phyloP scores from a whole-genome alignment of 2,113 vertebrate genomes.

The Hipposideros armiger region DNA sequence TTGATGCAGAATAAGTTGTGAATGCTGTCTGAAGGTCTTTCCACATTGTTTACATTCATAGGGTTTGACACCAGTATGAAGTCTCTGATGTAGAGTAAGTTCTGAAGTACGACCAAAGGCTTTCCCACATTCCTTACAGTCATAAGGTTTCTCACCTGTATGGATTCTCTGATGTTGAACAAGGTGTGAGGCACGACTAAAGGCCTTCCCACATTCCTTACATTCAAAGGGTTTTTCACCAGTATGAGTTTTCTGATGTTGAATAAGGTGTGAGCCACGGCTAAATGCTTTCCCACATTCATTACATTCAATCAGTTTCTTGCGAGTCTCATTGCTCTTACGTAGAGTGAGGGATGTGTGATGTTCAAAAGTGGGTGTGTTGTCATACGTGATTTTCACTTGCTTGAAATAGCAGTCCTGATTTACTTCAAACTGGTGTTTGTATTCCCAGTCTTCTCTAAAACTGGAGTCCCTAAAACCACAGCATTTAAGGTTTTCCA shows the following conservation, averaged over 20 bases:
- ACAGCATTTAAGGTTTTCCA: constrained; percentile 64
- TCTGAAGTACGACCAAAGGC: constrained; percentile 79
- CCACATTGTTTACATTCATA: constrained; percentile 80
- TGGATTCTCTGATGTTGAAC: constrained; percentile 79
- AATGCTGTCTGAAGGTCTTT: constrained; percentile 78
- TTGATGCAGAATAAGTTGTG: constrained; percentile 87
- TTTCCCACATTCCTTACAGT: constrained; percentile 80
- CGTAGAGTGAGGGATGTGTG: background rate
- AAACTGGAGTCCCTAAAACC: background rate
- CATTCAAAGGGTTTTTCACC: constrained; percentile 75
- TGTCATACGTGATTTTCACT: constrained; percentile 15
- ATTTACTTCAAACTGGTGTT: constrained; percentile 39
- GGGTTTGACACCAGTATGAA: constrained; percentile 79
- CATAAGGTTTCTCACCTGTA: constrained; percentile 76
- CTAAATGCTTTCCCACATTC: constrained; percentile 69
- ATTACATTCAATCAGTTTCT: constrained; percentile 41
- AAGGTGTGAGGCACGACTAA: constrained; percentile 72
- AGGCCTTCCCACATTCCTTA: constrained; percentile 74
- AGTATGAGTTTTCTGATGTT: constrained; percentile 72
- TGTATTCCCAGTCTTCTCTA: constrained; percentile 54
- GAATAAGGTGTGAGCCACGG: constrained; percentile 39
- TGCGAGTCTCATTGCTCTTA: background rate
- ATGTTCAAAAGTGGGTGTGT: background rate
- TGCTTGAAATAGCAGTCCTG: constrained; percentile 56
- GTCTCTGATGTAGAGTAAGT: constrained; percentile 75